Base-by-base conservation (phyloP, 1,140 invertebrate genomes). In the Atta texana region DNA sequence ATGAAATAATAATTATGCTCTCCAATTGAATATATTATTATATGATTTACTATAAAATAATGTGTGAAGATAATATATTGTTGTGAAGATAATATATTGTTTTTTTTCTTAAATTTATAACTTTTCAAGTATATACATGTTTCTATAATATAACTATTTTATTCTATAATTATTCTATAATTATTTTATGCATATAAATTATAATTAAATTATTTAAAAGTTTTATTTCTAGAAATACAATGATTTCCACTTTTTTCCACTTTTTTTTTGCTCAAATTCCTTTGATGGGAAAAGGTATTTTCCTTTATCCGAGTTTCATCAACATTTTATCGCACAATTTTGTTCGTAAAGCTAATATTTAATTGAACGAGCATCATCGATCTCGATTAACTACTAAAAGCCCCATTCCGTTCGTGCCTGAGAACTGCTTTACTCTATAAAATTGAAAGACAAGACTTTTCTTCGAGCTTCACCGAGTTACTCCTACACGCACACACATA, bases 371-470 rank as follows among this genome's bases (percentile, higher is more conserved):
- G 5, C 18, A 49, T 49, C 68, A 18, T 82, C 31, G 80, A 72
- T 59, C 24, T 75, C 18, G 63, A 75, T 75, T 61, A 82, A 57
- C 24, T 24, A 8, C 18, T 61, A 74, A 75, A 49, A 84, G 34
- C n/a, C 5, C 2, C 28, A 57, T 81, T 21, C 16, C 49, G 8
- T 28, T 44, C 28, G 31, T 24, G 51, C 31, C 21, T 59, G 51
- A 39, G 24, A 28, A 28, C 21, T n/a, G 10, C 14, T 14, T 55
- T 24, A 24, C 8, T 61, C 6, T 31, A 18, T 53, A 76, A 63
- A 57, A 77, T 85, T 78, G 21, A 76, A 78, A 51, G n/a, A 77
- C 53, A 59, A 53, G 28, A 82, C 80, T 72, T 57, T 57, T 72
- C 85, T 31, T 39, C 53, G 51, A 59, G 49, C n/a, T 34, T 34